These are phyloP conservation scores for Gymnoscelis rufifasciata DNA, from an alignment of 2,888 invertebrate species.

Conservation along the genomic window DNA sequence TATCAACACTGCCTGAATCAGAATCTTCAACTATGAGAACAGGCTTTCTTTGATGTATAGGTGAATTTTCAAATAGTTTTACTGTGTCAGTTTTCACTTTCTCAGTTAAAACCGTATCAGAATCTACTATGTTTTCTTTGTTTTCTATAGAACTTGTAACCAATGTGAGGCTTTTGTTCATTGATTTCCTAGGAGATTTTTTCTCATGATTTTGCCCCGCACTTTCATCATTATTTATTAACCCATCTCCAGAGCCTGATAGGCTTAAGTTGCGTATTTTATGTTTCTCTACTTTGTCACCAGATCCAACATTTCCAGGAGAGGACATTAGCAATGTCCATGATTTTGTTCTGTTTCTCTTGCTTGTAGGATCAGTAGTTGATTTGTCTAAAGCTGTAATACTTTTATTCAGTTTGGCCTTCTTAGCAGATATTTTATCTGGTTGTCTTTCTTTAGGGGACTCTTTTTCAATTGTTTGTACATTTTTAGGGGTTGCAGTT, in stretches of 20 bases:
- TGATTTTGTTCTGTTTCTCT: conserved; percentile 57
- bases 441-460: conserved; percentile 13
- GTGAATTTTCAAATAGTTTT: conserved; percentile 45
- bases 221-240: not conserved
- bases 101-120: conserved; percentile 10
- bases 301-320: not conserved
- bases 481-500: not conserved
- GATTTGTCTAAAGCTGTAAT: conserved; percentile 37
- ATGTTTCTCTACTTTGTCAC: conserved; percentile 2
- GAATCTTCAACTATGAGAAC: conserved; percentile 56
- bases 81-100: conserved; percentile 27
- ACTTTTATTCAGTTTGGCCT: conserved; percentile 46
- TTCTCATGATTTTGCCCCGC: conserved; percentile 26
- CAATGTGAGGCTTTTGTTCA: conserved; percentile 7
- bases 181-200: conserved; percentile 16
- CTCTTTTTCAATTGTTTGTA: not conserved
- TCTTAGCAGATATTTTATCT: conserved; percentile 1
- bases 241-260: conserved; percentile 46
- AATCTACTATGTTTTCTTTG: conserved; percentile 9
- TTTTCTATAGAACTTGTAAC: conserved; percentile 14
- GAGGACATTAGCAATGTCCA: conserved; percentile 42
- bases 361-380: conserved; percentile 32
- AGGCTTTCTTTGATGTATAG: conserved; percentile 32
- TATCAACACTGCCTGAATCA: conserved; percentile 41
- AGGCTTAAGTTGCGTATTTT: conserved; percentile 25